Evolutionary conservation across 2,888 invertebrate species (phyloP).

Genomic region (Drosophila mercatorum): DNA sequence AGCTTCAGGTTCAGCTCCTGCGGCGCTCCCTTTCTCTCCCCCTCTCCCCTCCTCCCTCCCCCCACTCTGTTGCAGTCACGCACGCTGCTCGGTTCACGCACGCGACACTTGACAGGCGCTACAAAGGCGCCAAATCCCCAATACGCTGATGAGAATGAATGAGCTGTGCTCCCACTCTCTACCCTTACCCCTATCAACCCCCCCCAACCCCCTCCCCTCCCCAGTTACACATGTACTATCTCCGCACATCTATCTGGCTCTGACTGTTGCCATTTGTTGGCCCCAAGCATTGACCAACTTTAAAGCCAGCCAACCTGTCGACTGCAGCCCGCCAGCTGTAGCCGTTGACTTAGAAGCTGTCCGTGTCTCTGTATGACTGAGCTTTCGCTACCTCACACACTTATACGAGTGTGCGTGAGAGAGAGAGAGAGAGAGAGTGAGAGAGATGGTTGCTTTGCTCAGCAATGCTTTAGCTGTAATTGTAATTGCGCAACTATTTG

Average conservation of each 20-base stretch:
- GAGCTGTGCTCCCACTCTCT: conserved; percentile 40
- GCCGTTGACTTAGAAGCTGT: conserved; percentile 6
- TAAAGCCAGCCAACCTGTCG: conserved; percentile 24
- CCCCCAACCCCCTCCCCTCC: neutral
- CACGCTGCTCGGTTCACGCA: conserved; percentile 54
- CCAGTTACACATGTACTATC: conserved; percentile 37
- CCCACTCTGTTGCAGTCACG: conserved; percentile 43
- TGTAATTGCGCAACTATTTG: conserved; percentile 6
- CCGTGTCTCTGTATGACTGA: conserved; percentile 13
- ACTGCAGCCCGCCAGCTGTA: neutral
- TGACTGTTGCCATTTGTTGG: conserved; percentile 15
- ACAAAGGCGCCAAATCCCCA: conserved; percentile 73
- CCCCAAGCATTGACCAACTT: conserved; percentile 36
- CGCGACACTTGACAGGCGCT: conserved; percentile 61
- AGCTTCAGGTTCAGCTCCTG: conserved; percentile 10
- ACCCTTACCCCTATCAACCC: neutral
- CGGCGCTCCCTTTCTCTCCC: too few relatives aligned
- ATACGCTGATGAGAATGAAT: conserved; percentile 78
- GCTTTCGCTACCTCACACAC: neutral
- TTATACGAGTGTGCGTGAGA: neutral
- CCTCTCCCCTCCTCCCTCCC: neutral
- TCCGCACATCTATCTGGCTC: conserved; percentile 10
- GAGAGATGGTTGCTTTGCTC: neutral
- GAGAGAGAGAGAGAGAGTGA: neutral
- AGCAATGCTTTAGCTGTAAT: neutral